phyloP scores from a whole-genome alignment of 2,797 vertebrate genomes.

The Lophius americanus region DNA sequence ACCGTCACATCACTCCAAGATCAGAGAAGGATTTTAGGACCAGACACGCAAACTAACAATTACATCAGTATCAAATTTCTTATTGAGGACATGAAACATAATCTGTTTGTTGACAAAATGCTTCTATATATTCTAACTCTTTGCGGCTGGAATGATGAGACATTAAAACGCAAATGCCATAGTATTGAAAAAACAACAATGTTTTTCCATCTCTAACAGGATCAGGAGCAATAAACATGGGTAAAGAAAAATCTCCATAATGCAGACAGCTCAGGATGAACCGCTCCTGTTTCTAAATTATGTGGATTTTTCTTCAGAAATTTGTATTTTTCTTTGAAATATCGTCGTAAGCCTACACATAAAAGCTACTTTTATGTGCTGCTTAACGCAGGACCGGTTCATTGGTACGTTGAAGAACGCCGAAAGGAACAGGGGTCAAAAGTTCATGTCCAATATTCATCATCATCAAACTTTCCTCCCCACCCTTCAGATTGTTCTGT shows the following conservation, averaged over 20 bases:
- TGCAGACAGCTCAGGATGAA: slow-evolving; percentile 14
- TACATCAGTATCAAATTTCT: no score
- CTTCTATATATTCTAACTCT: no score
- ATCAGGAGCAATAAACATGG: slow-evolving; percentile 29
- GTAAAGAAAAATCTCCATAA: slow-evolving; percentile 44
- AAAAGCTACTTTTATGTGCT: no score
- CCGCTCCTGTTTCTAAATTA: background rate
- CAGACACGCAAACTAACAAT: no score
- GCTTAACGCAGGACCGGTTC: no score
- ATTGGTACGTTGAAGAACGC: background rate
- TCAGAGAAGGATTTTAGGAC: no score
- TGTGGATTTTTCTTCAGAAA: background rate
- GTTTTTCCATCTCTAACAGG: background rate
- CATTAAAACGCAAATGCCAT: no score
- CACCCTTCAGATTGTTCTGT: background rate
- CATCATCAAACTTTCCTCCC: background rate
- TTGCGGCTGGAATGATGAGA: no score
- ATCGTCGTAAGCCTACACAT: no score
- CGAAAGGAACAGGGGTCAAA: slow-evolving; percentile 1
- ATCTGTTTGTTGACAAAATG: background rate
- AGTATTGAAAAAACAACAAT: no score
- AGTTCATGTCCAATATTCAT: slow-evolving; percentile 12
- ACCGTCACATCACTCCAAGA: no score
- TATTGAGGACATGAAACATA: background rate
- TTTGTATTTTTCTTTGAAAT: no score